phyloP scores from a whole-genome alignment of 1,140 invertebrate species.

The Drosophila takahashii region DNA sequence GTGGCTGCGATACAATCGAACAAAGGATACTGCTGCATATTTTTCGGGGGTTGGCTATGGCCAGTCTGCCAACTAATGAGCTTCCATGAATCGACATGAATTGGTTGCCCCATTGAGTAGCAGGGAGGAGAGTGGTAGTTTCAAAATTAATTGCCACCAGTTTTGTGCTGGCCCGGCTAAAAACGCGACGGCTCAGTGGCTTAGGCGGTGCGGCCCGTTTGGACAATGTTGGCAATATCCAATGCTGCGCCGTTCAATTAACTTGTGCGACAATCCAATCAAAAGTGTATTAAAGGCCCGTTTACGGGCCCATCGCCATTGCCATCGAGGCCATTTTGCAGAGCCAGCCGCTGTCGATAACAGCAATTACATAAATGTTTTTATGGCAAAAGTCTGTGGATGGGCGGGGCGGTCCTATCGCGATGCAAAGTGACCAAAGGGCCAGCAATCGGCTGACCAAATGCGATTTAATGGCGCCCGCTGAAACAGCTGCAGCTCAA shows the following conservation, averaged over 20 bases:
- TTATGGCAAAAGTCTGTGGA: slow-evolving; percentile 40
- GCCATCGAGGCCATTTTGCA: slow-evolving; percentile 54
- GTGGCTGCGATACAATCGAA: slow-evolving; percentile 23
- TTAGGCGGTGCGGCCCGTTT: slow-evolving; percentile 26
- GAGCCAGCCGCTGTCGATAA: slow-evolving; percentile 69
- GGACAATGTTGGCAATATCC: slow-evolving; percentile 15
- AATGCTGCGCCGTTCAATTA: slow-evolving; percentile 68
- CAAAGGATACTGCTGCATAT: slow-evolving; percentile 45
- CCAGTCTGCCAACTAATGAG: slow-evolving; percentile 66
- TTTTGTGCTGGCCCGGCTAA: slow-evolving; percentile 38
- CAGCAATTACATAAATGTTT: slow-evolving; percentile 82
- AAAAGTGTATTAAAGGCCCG: slow-evolving; percentile 80
- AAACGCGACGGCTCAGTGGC: slow-evolving; percentile 50
- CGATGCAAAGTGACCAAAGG: slow-evolving; percentile 28
- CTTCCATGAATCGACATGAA: slow-evolving; percentile 67
- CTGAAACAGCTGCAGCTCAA: slow-evolving; percentile 56
- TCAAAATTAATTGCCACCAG: slow-evolving; percentile 74
- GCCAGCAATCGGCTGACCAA: slow-evolving; percentile 47
- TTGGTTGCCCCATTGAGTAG: slow-evolving; percentile 23
- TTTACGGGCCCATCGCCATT: slow-evolving; percentile 44
- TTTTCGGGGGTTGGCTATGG: slow-evolving; percentile 23
- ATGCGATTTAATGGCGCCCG: slow-evolving; percentile 66
- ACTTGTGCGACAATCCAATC: slow-evolving; percentile 83
- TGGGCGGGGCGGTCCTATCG: slow-evolving; percentile 20
- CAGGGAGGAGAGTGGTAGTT: slow-evolving; percentile 29